A percentile compares a stretch with the other conserved stretches of the same genome.
Evolutionary conservation across 2,888 invertebrate genomes (phyloP).

Genomic region (Drosophila borealis): DNA sequence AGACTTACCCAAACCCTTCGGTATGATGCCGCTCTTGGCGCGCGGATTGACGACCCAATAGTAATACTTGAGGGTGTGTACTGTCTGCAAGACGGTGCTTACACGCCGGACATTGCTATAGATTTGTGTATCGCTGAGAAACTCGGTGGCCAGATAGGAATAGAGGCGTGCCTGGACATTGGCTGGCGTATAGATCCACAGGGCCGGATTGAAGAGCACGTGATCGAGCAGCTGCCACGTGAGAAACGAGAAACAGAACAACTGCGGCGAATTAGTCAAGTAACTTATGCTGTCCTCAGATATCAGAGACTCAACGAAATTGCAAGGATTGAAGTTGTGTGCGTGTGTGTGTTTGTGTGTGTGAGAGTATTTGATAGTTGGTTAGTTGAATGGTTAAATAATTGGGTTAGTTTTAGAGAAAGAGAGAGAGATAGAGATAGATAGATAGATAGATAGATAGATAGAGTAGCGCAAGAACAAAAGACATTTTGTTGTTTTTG

Average conservation of each 20-base stretch:
- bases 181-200: slow-evolving; percentile 99
- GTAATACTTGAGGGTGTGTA: slow-evolving; percentile 99
- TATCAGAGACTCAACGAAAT: slow-evolving; percentile 49
- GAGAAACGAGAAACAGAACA: slow-evolving; percentile 95
- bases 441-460: slow-evolving; percentile 21
- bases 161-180: slow-evolving; percentile 97
- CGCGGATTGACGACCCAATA: slow-evolving; percentile 99
- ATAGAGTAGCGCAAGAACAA: slow-evolving; percentile 25
- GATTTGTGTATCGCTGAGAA: slow-evolving; percentile 98
- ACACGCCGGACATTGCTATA: slow-evolving; percentile 98
- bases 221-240: slow-evolving; percentile 99
- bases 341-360: slow-evolving; percentile 2
- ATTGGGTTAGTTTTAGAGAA: slow-evolving; percentile 2
- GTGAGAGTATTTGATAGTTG: slow-evolving; percentile 3
- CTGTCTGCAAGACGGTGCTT: slow-evolving; percentile 98
- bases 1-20: slow-evolving; percentile 95
- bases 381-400: slow-evolving; percentile 10
- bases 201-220: slow-evolving; percentile 99
- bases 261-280: slow-evolving; percentile 88
- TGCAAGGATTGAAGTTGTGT: slow-evolving; percentile 27
- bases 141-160: slow-evolving; percentile 99
- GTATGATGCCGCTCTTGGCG: slow-evolving; percentile 96
- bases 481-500: slow-evolving; percentile 21
- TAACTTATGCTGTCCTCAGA: slow-evolving; percentile 86
- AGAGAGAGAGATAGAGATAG: slow-evolving; percentile 7